Evolutionary conservation across 2,888 invertebrate genomes (phyloP), one percentile per base, ranked within the genome.

Genomic region (Labia minor): DNA sequence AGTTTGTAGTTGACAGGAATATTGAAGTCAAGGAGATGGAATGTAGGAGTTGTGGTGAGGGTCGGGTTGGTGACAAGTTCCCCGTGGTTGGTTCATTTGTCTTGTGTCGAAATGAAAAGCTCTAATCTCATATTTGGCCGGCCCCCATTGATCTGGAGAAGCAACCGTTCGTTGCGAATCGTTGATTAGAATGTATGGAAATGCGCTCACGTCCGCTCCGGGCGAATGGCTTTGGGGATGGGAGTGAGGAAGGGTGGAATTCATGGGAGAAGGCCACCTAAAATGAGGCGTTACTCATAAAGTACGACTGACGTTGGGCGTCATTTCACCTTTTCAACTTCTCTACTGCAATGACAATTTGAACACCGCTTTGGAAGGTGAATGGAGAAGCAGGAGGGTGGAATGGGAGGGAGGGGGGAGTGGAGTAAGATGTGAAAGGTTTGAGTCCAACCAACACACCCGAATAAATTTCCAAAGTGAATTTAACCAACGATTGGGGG

Each of bases 101-200:
- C 26, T 26, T 26, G 26, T 26, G 3, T 26, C 26, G 26, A 26
- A 26, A 26, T 26, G 26, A 26, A 26, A 26, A 26, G 26, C 49
- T 49, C 49, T 49, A 49, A 49, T 49, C 49, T 49, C 6, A 4
- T 49, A 16, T 49, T 49, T 49, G 49, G 26, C 49, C 49, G n/a
- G 49, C 49, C 2, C 49, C 49, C 14, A 49, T 49, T 49, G 49
- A 49, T 49, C 49, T 8, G 8, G 26, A 26, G 26, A 8, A 11
- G 14, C 49, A 49, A 49, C 6, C 49, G 16, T 49, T 49, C 49
- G 49, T 49, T 49, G 49, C 49, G 49, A 49, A 49, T 49, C 49
- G 49, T 49, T 49, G 49, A 49, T 49, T 49, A 49, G 49, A 49
- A 49, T 49, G 49, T 49, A 49, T 49, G 49, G 49, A 49, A 49